Percentiles rank a stretch among this genome's conserved stretches.
phyloP scores from a whole-genome alignment of 2,888 invertebrate species.

The Erynnis tages region DNA sequence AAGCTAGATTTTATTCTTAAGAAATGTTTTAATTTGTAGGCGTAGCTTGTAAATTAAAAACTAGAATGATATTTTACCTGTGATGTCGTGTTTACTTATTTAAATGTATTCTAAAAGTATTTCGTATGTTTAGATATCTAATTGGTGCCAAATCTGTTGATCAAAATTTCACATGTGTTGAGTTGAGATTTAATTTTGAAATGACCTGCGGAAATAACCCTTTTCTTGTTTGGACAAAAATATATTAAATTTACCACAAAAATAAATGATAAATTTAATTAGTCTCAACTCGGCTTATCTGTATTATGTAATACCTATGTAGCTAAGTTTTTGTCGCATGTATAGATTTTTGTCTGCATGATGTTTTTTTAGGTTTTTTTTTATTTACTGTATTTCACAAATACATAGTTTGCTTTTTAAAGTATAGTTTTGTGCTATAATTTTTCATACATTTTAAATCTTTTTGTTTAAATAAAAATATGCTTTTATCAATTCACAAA shows the following conservation, averaged over 20 bases:
- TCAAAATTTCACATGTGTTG: constrained; percentile 1
- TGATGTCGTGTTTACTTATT: constrained; percentile 9
- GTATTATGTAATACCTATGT: background rate
- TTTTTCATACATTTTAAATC: background rate
- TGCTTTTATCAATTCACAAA: background rate
- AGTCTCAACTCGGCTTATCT: background rate
- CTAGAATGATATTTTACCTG: constrained; percentile 1
- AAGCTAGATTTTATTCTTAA: background rate
- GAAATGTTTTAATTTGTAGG: background rate
- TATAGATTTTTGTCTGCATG: constrained; percentile 5
- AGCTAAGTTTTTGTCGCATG: constrained; percentile 1
- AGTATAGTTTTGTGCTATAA: background rate
- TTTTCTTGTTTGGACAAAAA: background rate
- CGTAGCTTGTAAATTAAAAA: background rate
- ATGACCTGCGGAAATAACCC: background rate
- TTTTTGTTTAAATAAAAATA: too few relatives aligned
- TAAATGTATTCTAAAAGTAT: constrained; percentile 1
- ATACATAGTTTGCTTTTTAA: background rate
- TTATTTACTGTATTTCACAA: background rate
- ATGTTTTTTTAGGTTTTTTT: background rate
- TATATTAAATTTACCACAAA: too few relatives aligned
- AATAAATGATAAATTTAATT: background rate
- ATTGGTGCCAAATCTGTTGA: constrained; percentile 5
- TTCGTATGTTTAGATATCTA: background rate
- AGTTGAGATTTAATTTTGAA: background rate